Base-by-base conservation (phyloP, 2,888 invertebrate genomes). In the Zaprionus obscuricornis region DNA sequence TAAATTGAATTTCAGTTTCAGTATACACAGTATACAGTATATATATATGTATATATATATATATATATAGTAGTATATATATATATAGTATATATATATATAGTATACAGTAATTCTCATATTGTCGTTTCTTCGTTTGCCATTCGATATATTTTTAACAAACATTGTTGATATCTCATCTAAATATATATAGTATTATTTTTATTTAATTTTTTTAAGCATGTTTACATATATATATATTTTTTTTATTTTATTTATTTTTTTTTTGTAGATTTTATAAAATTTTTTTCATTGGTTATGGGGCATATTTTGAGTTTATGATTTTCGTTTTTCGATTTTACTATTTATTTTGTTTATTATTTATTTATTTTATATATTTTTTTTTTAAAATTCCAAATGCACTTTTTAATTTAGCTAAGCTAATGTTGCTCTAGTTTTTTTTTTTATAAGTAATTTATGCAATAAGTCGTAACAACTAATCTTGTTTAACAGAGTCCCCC, bases 1-100 rank as follows among this genome's bases (percentile, higher is more conserved):
- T 95, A 92, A 92, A 88, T 86, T 77, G 73, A 71, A 64, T 74
- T 71, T 57, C 50, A 64, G 34, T 45, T 18, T 11, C 17, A 8
- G 16, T 50, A 36, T 34, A 46, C 29, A 2, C 51, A 50, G 20
- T 54, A 43, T 5, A 56, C 31, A 20, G 26, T 33, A 49, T 17
- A 11, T 54, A 31, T 43, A 33, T 24, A 42, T 60, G 17, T 39
- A 18, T 2, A 59, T 60, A 55, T 62, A n/a, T n/a, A n/a, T n/a
- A n/a, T n/a, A n/a, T n/a, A n/a, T n/a, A n/a, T n/a, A n/a, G n/a
- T n/a, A n/a, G n/a, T n/a, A n/a, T n/a, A n/a, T n/a, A n/a, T n/a
- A n/a, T n/a, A n/a, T n/a, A n/a, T n/a, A n/a, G n/a, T n/a, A n/a
- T n/a, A n/a, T n/a, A n/a, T n/a, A n/a, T n/a, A n/a, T n/a, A n/a